A percentile compares a stretch with the other conserved stretches of the same genome.
Conservation (phyloP, 2,113 vertebrate species). For the Pseudopipra pipra region DNA sequence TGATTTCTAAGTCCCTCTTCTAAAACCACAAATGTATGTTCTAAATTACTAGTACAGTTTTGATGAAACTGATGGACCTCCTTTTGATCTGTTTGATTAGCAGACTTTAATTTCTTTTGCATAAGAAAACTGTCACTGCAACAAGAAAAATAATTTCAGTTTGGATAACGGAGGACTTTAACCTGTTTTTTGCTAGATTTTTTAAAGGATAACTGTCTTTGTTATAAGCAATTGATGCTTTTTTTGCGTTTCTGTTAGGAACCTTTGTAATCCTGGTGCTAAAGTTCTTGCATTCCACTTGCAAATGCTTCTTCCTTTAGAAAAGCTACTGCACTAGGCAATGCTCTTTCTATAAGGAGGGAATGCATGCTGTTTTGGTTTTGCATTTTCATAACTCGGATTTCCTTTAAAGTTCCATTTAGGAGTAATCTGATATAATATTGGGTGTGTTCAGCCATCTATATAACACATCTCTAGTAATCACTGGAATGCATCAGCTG, state of each 20-base stretch:
- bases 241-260: neutral
- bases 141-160: neutral
- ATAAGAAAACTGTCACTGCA: neutral
- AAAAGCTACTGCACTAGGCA: neutral
- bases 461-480: neutral
- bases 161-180: neutral
- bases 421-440: neutral
- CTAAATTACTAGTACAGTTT: neutral
- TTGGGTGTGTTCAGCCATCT: neutral
- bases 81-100: neutral
- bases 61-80: neutral
- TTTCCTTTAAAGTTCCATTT: neutral
- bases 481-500: neutral
- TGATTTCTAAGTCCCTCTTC: neutral
- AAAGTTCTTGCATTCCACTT: neutral
- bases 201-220: neutral
- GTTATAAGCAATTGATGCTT: neutral
- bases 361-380: neutral
- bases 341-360: neutral
- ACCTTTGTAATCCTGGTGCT: neutral
- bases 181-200: neutral
- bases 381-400: neutral
- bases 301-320: neutral
- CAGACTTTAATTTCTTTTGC: neutral
- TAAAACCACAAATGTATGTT: neutral